Evolutionary conservation across 2,113 vertebrate species (phyloP), one percentile per base, ranked within the genome.

Genomic region (Pomatostomus ruficeps): DNA sequence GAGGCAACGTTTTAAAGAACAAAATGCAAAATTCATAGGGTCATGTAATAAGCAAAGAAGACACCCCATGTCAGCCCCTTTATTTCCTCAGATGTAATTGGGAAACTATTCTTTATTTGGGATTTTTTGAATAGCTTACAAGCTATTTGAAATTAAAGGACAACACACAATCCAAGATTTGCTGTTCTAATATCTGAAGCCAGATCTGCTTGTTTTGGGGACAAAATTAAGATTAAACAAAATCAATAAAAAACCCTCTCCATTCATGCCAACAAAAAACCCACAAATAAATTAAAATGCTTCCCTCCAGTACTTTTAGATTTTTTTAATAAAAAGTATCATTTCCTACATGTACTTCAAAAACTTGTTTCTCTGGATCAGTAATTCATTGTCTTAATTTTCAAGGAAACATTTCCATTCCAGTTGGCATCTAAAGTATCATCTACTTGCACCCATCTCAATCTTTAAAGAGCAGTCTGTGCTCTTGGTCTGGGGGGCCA

Each of bases 41-140:
- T 89, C 81, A 35, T 71, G 38, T 43, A 95, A 85, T 55, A 66
- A 80, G 63, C 63, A 67, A 89, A 89, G 89, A 81, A 6, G 54
- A 95, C 68, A 54, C 6, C 13, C 61, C 54, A 89, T 36, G 59
- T 73, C 82, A 66, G 52, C 36, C 49, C n/a, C 57, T 83, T 93
- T 65, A 87, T 70, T 89, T 78, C 70, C 49, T 89, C 52, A 72
- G 48, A 61, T 73, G 36, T 43, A 91, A 91, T 3, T 91, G 72
- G 72, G 57, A 93, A 91, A 67, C 20, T 65, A 71, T 77, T 68
- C 71, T 82, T 72, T 92, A 79, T 85, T 88, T 67, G 62, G 63
- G 38, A 94, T 91, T 93, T 86, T 93, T 48, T 83, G 2, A 93
- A 91, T 93, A 94, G 68, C 52, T 93, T 86, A 52, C 68, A 88